Base-by-base conservation (phyloP, 2,888 invertebrate genomes). In the Carcina quercana region DNA sequence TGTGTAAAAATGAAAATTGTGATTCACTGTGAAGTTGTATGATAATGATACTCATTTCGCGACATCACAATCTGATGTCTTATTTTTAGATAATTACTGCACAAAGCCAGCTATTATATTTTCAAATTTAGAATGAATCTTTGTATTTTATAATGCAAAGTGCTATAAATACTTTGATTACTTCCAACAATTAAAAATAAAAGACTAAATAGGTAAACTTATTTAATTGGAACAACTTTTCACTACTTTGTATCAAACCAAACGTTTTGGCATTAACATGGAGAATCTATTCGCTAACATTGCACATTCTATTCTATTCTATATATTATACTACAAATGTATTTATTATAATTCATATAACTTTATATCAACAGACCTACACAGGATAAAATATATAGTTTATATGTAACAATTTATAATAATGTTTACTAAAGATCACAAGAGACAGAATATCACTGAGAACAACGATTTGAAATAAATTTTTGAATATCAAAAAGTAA, bases 171-270 rank as follows among this genome's bases (percentile, higher is more conserved):
- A n/a, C n/a, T n/a, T n/a, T n/a, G n/a, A n/a, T n/a, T n/a, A n/a
- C n/a, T n/a, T n/a, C n/a, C n/a, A n/a, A n/a, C n/a, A n/a, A n/a
- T n/a, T n/a, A n/a, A n/a, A 17, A 55, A 48, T 33, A 53, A 56
- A 45, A 47, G 33, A 35, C 41, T 29, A 38, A 32, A 34, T 34
- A 52, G 43, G 58, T 53, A 59, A 58, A 60, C 61, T 63, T 66
- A 65, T 73, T 69, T 56, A 71, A 73, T 72, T 65, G 56, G 61
- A 79, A 79, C 75, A 79, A 73, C n/a, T n/a, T n/a, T 79, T 79
- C 60, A 72, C 79, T 82, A 80, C 67, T 75, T 73, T 75, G 74
- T 73, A 73, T 64, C 57, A 71, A 67, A 68, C 80, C 74, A 79
- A 79, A 66, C 51, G 55, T 69, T 73, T 74, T 79, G 78, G 80